Evolutionary conservation across 92 coral and sea anemone species (phyloP), one percentile per base, ranked within the genome.

Genomic region (Porites evermanni): DNA sequence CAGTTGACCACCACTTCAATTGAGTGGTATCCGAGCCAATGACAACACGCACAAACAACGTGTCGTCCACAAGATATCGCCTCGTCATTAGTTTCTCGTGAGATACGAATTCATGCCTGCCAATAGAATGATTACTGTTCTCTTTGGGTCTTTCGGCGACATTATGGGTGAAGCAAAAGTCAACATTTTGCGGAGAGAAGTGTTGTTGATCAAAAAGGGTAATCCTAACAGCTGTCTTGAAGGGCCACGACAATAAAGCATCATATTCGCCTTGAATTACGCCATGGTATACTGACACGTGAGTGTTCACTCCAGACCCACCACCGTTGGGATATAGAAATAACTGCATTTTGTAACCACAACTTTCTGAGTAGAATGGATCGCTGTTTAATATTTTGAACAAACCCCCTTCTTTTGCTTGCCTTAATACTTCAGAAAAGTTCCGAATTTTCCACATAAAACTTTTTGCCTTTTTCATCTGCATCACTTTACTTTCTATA

Each of bases 211-310:
- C 92, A 24, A 89, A 67, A 24, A 89, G 75, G 14, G 86, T 56
- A 53, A 89, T 79, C 20, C 60, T 85, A 23, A 89, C 74, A 44
- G 73, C 74, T 59, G 73, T 84, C 7, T 4, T 60, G 26, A 89
- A 79, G 8, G 92, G 92, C 92, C 92, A 89, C 72, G 82, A 65
- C 64, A 89, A 73, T 79, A 85, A 58, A 23, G 78, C 84, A 65
- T 89, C 92, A 74, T 85, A 89, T 80, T 85, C 87, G 65, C 92
- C 92, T 71, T 60, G 80, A 77, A 85, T 59, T 56, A 89, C 66
- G 38, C 32, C 20, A 20, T 80, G 23, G 75, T 75, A 79, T 58
- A 85, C 82, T 44, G 92, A 85, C 6, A 89, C 13, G 67, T 89
- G 53, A 7, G 81, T 63, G 8, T 70, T 79, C 60, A 56, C 44